phyloP scores from a whole-genome alignment of 2,888 invertebrate genomes.

The Adelphocoris suturalis region DNA sequence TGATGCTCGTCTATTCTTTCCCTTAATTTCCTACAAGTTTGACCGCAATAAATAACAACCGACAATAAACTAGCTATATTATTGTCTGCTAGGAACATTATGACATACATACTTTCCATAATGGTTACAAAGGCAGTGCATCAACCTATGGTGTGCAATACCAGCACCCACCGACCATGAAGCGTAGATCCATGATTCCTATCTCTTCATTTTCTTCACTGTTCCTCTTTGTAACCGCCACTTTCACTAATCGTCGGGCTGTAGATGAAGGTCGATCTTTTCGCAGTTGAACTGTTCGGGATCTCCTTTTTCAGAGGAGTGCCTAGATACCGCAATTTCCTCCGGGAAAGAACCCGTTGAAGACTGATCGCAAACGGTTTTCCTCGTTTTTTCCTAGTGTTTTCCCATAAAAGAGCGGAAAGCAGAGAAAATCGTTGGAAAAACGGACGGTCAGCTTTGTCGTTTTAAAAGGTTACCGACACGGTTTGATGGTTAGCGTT shows the following conservation, averaged over 20 bases:
- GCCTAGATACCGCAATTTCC: background rate
- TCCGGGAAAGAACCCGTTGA: background rate
- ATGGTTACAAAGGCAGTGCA: no score
- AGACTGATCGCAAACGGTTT: background rate
- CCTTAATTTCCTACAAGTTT: no score
- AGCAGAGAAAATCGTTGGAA: slow-evolving; percentile 27
- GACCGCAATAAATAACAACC: no score
- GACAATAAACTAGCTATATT: no score
- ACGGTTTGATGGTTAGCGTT: slow-evolving; percentile 7
- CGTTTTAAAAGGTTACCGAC: background rate
- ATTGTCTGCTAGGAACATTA: no score
- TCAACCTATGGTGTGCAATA: no score
- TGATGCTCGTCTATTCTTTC: no score
- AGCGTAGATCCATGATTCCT: background rate
- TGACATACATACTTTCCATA: no score
- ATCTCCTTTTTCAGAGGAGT: background rate
- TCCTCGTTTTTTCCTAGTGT: background rate
- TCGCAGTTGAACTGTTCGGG: background rate
- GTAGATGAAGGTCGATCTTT: slow-evolving; percentile 1
- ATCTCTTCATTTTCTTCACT: background rate
- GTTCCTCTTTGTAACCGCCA: background rate
- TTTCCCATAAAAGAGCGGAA: background rate
- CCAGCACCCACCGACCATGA: background rate
- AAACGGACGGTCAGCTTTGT: slow-evolving; percentile 5
- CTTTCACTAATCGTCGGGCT: background rate